A percentile compares a stretch with the other conserved stretches of the same genome.
Evolutionary conservation across 2,797 vertebrate species (phyloP).

Genomic region (Staurois parvus): DNA sequence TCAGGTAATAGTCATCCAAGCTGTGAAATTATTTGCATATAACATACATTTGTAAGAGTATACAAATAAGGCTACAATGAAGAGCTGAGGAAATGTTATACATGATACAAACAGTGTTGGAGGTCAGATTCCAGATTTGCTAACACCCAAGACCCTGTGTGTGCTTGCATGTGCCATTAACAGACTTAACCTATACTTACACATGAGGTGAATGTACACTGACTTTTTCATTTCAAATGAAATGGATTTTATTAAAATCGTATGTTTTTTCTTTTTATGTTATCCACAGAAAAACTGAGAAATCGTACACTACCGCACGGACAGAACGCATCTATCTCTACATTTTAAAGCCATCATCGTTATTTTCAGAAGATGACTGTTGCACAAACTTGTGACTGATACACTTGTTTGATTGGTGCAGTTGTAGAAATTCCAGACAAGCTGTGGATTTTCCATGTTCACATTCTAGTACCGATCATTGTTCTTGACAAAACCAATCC

Average conservation of each 20-base stretch:
- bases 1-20: too few relatives aligned
- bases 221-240: not conserved
- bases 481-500: too few relatives aligned
- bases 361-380: not conserved
- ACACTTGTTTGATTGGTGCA: not conserved
- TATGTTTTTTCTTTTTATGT: not conserved
- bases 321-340: not conserved
- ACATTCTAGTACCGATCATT: not conserved
- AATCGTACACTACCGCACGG: too few relatives aligned
- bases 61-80: too few relatives aligned
- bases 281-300: conserved; percentile 10
- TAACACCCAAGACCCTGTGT: too few relatives aligned
- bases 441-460: not conserved
- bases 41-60: too few relatives aligned
- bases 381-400: not conserved
- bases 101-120: too few relatives aligned
- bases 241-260: not conserved
- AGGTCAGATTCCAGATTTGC: too few relatives aligned
- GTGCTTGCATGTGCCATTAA: too few relatives aligned
- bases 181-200: not conserved
- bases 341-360: not conserved
- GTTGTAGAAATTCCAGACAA: too few relatives aligned
- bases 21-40: too few relatives aligned
- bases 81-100: too few relatives aligned
- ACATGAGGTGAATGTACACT: not conserved